phyloP scores from a whole-genome alignment of 1,140 invertebrate genomes.

The Notospermus geniculatus region DNA sequence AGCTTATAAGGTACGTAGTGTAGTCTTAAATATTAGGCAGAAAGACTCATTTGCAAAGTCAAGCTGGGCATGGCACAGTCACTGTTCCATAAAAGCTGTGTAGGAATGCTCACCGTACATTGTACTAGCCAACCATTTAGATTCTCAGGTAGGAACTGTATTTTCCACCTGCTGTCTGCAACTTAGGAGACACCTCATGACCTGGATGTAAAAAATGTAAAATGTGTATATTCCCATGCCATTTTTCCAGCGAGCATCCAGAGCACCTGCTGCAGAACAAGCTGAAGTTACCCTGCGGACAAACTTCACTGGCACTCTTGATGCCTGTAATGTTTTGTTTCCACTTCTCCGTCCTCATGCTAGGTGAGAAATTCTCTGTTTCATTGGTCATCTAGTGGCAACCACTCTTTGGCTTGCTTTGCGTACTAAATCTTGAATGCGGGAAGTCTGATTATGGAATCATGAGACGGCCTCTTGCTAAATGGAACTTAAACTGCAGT shows the following conservation, averaged over 20 bases:
- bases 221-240: not conserved
- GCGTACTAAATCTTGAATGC: not conserved
- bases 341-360: constrained; percentile 68
- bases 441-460: no score
- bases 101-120: no score
- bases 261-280: constrained; percentile 67
- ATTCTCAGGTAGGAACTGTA: no score
- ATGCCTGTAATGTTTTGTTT: constrained; percentile 67
- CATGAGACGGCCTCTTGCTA: no score
- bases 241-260: constrained; percentile 52
- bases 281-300: constrained; percentile 68
- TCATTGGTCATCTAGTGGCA: no score
- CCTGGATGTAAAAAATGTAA: not conserved
- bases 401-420: constrained; percentile 14
- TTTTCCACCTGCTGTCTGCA: no score
- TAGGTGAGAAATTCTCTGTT: constrained; percentile 31
- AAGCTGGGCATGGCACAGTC: not conserved
- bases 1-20: constrained; percentile 62
- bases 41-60: not conserved
- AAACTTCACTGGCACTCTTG: constrained; percentile 68
- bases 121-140: no score
- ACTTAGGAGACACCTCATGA: no score
- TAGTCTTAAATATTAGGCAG: not conserved
- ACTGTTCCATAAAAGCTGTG: not conserved
- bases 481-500: no score